phyloP scores from a whole-genome alignment of 2,888 invertebrate genomes.

The Pseudanteris insignis region DNA sequence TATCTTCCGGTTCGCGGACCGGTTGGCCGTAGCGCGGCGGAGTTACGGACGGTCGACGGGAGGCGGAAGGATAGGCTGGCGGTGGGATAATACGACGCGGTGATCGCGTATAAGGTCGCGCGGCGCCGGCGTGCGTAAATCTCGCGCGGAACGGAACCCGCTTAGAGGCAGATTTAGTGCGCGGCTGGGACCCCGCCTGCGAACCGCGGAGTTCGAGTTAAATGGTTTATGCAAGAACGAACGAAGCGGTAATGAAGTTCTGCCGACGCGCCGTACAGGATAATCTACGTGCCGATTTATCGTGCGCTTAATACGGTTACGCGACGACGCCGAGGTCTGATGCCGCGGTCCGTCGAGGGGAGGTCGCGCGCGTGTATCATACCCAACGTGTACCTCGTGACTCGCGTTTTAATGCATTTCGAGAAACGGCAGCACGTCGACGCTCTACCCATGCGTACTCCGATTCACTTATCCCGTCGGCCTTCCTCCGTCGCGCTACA shows the following conservation, averaged over 20 bases:
- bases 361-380: conserved; percentile 32
- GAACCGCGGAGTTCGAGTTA: conserved; percentile 65
- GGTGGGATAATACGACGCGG: conserved; percentile 33
- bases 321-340: conserved; percentile 44
- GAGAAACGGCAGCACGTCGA: conserved; percentile 11
- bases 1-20: conserved; percentile 23
- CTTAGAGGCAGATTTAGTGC: conserved; percentile 60
- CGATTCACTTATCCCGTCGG: too few species aligned
- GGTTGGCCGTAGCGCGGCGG: conserved; percentile 31
- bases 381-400: conserved; percentile 32
- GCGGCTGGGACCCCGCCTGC: conserved; percentile 61
- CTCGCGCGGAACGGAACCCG: conserved; percentile 58
- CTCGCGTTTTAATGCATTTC: conserved; percentile 32
- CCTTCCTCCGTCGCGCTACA: too few species aligned
- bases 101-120: conserved; percentile 45
- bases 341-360: conserved; percentile 23
- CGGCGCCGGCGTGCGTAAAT: conserved; percentile 53
- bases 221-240: conserved; percentile 67
- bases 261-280: conserved; percentile 56
- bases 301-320: conserved; percentile 59
- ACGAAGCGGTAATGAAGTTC: conserved; percentile 65
- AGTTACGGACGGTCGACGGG: conserved; percentile 32
- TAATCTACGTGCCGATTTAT: conserved; percentile 65
- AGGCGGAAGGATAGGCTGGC: conserved; percentile 42
- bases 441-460: too few species aligned